Evolutionary conservation across 1,140 invertebrate species (phyloP), one percentile per base, ranked within the genome.

Genomic region (Philotrypesis tridentata): DNA sequence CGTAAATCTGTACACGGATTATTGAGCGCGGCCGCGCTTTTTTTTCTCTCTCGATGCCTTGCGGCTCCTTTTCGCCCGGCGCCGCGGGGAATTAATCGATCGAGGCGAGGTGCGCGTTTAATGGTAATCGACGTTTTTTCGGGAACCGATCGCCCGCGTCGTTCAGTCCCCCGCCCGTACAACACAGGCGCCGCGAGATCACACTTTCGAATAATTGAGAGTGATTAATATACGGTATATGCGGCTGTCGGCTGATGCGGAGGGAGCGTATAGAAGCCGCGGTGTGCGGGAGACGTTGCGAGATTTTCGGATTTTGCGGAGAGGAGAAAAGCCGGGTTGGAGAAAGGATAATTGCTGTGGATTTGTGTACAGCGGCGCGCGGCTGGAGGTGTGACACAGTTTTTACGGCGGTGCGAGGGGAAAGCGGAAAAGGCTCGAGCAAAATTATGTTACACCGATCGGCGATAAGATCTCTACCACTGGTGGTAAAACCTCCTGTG

Each of bases 1-100:
- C 77, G 63, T 79, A 79, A 79, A 79, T 79, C 31, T n/a, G n/a
- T n/a, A n/a, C 68, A 37, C 25, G 48, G 77, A 71, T 61, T 70
- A 79, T 55, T n/a, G n/a, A 55, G 17, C 48, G 77, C 27, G 77
- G 55, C 55, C 21, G 23, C 25, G 27, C 4, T 40, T 14, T 37
- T 25, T 37, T 65, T 40, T 65, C n/a, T 25, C 27, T 25, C 43
- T 14, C n/a, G 63, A 78, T 55, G 33, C 3, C 9, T 5, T 37
- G 37, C 21, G 23, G 25, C 8, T 8, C n/a, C n/a, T n/a, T n/a
- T n/a, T n/a, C n/a, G n/a, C n/a, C 43, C 17, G 14, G 37, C 40
- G 75, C 12, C 23, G 61, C 61, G n/a, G n/a, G 29, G 33, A 67
- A 65, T 76, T 43, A 40, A 76, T 76, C 74, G 33, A 76, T 29